Percentiles rank a stretch among this genome's conserved stretches.
Evolutionary conservation across 2,797 vertebrate species (phyloP).

Genomic region (Myotis daubentonii): DNA sequence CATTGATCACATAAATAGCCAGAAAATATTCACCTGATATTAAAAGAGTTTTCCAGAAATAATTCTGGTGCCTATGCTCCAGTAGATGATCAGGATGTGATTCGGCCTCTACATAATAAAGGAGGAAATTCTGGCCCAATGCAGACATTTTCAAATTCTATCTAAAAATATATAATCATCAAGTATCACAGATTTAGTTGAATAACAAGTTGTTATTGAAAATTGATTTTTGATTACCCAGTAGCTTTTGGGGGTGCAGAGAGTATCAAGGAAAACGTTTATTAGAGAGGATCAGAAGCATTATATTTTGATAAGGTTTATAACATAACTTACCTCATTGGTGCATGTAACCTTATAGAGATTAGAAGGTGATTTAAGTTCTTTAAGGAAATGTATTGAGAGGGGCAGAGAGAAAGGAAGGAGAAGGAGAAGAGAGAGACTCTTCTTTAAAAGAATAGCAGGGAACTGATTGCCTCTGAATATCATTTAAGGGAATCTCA

Average conservation of each 20-base stretch:
- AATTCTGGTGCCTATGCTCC: background rate
- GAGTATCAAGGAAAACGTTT: constrained; percentile 22
- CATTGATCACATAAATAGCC: background rate
- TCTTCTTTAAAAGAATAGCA: constrained; percentile 31
- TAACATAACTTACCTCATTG: constrained; percentile 13
- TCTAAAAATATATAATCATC: background rate
- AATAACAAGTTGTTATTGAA: constrained; percentile 32
- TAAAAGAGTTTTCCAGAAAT: background rate
- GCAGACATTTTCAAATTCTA: constrained; percentile 12
- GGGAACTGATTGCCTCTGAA: constrained; percentile 23
- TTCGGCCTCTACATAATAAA: constrained; percentile 40
- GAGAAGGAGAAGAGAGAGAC: background rate
- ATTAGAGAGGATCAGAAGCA: background rate
- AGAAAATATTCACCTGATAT: constrained; percentile 6
- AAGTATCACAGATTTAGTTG: constrained; percentile 21
- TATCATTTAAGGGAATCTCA: constrained; percentile 20
- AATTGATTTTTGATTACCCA: background rate
- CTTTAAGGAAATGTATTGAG: background rate
- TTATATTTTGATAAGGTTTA: background rate
- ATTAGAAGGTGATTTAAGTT: constrained; percentile 37
- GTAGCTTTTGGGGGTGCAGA: background rate
- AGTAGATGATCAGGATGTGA: background rate
- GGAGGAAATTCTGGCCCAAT: background rate
- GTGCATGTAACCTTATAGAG: background rate
- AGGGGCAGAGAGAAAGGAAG: background rate